Evolutionary conservation across 2,797 vertebrate species (phyloP).

Genomic region (Ambastaia sidthimunki): DNA sequence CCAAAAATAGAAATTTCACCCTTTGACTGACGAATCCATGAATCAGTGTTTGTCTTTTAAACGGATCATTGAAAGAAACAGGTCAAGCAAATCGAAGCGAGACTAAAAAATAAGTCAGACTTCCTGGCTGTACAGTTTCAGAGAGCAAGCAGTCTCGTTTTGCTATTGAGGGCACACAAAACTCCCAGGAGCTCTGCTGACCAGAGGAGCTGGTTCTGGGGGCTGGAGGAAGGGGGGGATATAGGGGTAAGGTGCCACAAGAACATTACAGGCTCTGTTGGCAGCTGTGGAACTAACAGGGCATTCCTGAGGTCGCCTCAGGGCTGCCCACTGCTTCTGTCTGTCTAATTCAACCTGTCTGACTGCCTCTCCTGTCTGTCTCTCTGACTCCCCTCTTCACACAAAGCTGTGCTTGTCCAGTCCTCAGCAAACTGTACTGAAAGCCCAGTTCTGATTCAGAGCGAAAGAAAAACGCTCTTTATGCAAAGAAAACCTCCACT

Average conservation of each 20-base stretch:
- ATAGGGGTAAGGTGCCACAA: constrained; percentile 41
- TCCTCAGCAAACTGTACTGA: constrained; percentile 66
- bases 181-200: constrained; percentile 11
- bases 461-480: constrained; percentile 51
- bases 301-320: constrained; percentile 62
- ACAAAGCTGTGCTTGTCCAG: constrained; percentile 76
- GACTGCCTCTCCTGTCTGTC: constrained; percentile 44
- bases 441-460: constrained; percentile 50
- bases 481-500: constrained; percentile 63
- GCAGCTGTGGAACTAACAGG: constrained; percentile 47
- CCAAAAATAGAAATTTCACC: not conserved
- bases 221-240: not conserved
- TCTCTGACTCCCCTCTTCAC: constrained; percentile 36
- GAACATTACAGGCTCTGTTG: constrained; percentile 64
- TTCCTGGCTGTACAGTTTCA: not conserved
- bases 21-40: not conserved
- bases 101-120: constrained; percentile 8
- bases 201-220: constrained; percentile 28
- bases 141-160: constrained; percentile 2
- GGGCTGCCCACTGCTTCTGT: constrained; percentile 54
- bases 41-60: too few species aligned
- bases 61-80: not conserved
- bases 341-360: constrained; percentile 34
- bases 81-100: too few species aligned
- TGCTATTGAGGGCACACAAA: constrained; percentile 5